Base-by-base conservation (phyloP, 2,113 vertebrate species). In the Ciconia boyciana region DNA sequence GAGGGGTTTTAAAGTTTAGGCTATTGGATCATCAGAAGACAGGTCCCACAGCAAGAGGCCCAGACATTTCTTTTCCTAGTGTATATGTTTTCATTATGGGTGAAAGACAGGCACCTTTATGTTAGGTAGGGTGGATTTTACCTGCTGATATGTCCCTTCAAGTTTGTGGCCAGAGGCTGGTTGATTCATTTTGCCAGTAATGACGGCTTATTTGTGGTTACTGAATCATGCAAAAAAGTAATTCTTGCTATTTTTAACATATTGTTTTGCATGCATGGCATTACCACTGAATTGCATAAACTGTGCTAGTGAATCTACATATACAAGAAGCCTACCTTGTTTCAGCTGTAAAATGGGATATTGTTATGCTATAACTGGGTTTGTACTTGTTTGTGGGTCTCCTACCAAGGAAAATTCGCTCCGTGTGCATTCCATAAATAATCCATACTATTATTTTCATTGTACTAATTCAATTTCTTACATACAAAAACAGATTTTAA, bases 181-280 rank as follows among this genome's bases (percentile, higher is more conserved):
- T 91, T 97, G 68, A 92, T 89, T 95, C 31, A 92, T 89, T 95
- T 97, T 92, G 46, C 68, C 66, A 66, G 77, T 83, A 94, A 93
- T 84, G 65, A 95, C 76, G 49, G 60, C 36, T 95, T 96, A 92
- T 96, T 93, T 96, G 54, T 92, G 88, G 80, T 94, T 95, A 97
- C 68, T 11, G 29, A 94, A 93, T 93, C 60, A 92, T 65, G 34
- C 5, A 77, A 79, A 75, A 51, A 69, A 71, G 9, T 31, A 80
- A 91, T 89, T 85, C 32, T 83, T 86, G 19, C 86, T 96, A 86
- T 96, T 96, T 97, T 97, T 95, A 94, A 66, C 36, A 31, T 66
- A 54, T 43, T 89, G 64, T 85, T 96, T 95, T 97, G 49, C 61
- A 82, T 77, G 29, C 74, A 46, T 80, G 58, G 41, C 4, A 75